A percentile compares a stretch with the other conserved stretches of the same genome.
phyloP scores from a whole-genome alignment of 2,797 vertebrate genomes.

The Pristis pectinata region DNA sequence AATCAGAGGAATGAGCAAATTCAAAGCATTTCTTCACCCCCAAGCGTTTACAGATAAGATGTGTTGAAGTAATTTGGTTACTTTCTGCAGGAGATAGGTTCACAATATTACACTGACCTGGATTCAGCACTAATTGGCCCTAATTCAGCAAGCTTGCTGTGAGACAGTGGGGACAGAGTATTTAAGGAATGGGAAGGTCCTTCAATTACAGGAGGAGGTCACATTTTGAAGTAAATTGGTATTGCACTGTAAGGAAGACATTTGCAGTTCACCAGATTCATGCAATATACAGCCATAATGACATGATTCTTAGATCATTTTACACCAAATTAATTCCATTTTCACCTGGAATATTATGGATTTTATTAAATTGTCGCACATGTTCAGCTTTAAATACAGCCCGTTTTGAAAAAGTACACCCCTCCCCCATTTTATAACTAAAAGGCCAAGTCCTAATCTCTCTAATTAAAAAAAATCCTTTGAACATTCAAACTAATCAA shows the following conservation, averaged over 20 bases:
- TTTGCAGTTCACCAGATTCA: not conserved
- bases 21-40: not conserved
- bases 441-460: not conserved
- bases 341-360: not conserved
- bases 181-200: conserved; percentile 17
- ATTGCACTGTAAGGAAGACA: not conserved
- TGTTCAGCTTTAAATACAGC: conserved; percentile 12
- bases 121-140: not conserved
- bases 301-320: not conserved
- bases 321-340: not conserved
- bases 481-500: conserved; percentile 29
- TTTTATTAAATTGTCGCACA: not conserved
- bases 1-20: not conserved
- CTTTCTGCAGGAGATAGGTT: not conserved
- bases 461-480: conserved; percentile 14
- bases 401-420: not conserved
- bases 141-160: conserved; percentile 7
- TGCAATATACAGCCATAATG: not conserved
- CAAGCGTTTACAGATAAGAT: not conserved
- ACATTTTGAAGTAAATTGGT: not conserved
- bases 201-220: not conserved
- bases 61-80: not conserved
- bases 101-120: not conserved
- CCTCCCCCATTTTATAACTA: not conserved
- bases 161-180: not conserved